Base-by-base conservation (phyloP, 2,113 vertebrate genomes). In the Neolamprologus devosi region DNA sequence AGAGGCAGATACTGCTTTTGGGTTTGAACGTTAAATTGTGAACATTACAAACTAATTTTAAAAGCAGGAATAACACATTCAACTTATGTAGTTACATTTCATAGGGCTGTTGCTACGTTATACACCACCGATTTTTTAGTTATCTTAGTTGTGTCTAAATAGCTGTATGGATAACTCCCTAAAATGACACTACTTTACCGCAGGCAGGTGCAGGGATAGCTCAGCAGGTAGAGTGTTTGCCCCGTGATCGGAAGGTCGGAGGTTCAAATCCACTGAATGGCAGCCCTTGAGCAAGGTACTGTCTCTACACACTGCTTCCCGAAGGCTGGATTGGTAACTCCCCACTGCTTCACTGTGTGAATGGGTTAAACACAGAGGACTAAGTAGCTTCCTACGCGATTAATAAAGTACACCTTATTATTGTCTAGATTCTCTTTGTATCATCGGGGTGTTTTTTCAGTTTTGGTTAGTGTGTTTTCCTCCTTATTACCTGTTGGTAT, bases 11-110 rank as follows among this genome's bases (percentile, higher is more conserved):
- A 17, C 40, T 73, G 14, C n/a, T 70, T 70, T 26, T 45, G 65
- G 37, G 5, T 45, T 73, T 73, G 21, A 16, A 42, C 0, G 8
- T 73, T 73, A 73, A 45, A 10, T 26, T 45, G 21, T 73, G 68
- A 17, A 26, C 68, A 73, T 17, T 73, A 73, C 21, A 73, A 73
- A 73, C 40, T 11, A 37, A 65, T 37, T 65, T 65, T 37, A 65
- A n/a, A 37, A 65, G 60, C 33, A 37, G 33, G 33, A 13, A 65
- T 37, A 65, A 70, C 3, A 70, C 37, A 42, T 70, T 70, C 5
- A 23, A 21, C 60, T 65, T 4, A 65, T 65, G 60, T 37, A 9
- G 35, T 16, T 70, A 23, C 65, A 42, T 70, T 23, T 42, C 1
- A 70, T 4, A 16, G n/a, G 37, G 35, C 8, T 42, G 37, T 42